Base-by-base conservation (phyloP, 2,888 invertebrate species). In the Tryphoninae sp. region DNA sequence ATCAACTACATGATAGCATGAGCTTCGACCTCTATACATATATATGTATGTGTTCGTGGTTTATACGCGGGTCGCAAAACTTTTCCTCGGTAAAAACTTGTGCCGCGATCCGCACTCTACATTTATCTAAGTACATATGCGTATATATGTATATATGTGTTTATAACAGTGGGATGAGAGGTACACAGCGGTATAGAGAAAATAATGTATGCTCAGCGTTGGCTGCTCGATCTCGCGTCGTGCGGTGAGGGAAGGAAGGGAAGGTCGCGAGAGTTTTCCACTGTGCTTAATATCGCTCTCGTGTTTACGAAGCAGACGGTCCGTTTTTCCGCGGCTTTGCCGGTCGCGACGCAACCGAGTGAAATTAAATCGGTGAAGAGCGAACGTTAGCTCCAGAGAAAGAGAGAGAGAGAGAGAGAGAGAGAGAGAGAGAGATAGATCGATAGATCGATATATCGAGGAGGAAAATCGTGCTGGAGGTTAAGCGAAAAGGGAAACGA, bases 121-220 rank as follows among this genome's bases (percentile, higher is more conserved):
- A 59, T 59, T 26, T 45, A 45, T 45, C 7, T 40, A 19, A 26
- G 62, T 40, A 13, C 19, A 64, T 64, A 40, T 19, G 33, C 62
- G n/a, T 6, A 40, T 33, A 55, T 33, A 33, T 62, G 13, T 33
- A 33, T 62, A 2, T 33, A 62, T n/a, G 2, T 33, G 26, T 9
- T 16, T 33, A 53, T 51, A 58, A 45, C 22, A 26, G 9, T 59
- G 16, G 67, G n/a, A 26, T 23, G 19, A 26, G 68, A 79, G 73
- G 42, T 26, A 22, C 16, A 51, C 64, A 78, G 55, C 61, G 49
- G 73, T 55, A 51, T 61, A 49, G 74, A 65, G 61, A 76, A 81
- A 83, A 84, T 84, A 84, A 84, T 84, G 82, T 84, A 81, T 84
- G 75, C 84, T 45, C 59, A 23, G 76, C 78, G 78, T 82, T 78